A percentile compares a stretch with the other conserved stretches of the same genome.
Evolutionary conservation across 2,113 vertebrate species (phyloP).

Genomic region (Carassius auratus): DNA sequence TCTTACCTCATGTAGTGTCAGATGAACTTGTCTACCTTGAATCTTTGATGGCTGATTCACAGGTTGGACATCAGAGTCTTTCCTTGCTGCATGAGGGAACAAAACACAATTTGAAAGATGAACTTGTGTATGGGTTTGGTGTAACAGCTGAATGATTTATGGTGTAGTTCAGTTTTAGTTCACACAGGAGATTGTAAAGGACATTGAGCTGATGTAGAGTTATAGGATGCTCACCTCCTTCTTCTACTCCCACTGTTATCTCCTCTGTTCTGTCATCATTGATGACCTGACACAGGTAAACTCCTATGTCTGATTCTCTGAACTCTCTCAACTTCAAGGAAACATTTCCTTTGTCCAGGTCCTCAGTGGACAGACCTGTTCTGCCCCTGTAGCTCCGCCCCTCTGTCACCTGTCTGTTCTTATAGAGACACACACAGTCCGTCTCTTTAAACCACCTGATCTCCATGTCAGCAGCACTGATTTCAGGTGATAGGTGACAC

Average conservation of each 20-base stretch:
- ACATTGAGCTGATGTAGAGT: constrained; percentile 1
- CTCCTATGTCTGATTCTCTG: background rate
- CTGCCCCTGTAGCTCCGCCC: background rate
- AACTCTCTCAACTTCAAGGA: constrained; percentile 1
- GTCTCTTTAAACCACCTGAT: constrained; percentile 18
- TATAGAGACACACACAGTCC: constrained; percentile 1
- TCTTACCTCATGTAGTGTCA: background rate
- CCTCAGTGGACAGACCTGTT: constrained; percentile 1
- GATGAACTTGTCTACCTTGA: background rate
- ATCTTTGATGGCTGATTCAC: background rate
- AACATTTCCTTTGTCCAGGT: background rate
- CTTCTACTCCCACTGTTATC: background rate
- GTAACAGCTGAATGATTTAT: background rate
- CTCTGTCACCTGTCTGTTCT: background rate
- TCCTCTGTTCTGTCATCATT: background rate
- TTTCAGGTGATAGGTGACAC: background rate
- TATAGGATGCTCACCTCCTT: background rate
- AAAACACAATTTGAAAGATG: background rate
- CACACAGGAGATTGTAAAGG: background rate
- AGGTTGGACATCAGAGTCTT: background rate
- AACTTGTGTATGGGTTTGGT: background rate
- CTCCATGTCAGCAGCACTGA: background rate
- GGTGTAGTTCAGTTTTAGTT: no score
- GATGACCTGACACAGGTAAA: constrained; percentile 12
- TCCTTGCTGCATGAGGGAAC: background rate